A percentile compares a stretch with the other conserved stretches of the same genome.
phyloP scores from a whole-genome alignment of 2,888 invertebrate genomes.

The Pherbina coryleti region DNA sequence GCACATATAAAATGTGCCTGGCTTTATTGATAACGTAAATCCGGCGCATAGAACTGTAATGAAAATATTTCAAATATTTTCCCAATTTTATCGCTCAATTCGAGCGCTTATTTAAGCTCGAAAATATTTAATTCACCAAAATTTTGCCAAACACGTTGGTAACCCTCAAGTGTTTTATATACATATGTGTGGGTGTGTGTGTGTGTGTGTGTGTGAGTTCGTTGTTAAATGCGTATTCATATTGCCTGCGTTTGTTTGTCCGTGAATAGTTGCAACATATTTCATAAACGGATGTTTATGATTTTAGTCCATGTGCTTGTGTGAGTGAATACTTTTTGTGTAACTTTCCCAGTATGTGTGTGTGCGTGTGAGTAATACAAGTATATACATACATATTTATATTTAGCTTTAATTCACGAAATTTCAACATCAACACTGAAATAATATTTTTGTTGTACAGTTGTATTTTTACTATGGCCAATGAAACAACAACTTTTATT shows the following conservation, averaged over 20 bases:
- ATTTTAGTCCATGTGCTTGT: background rate
- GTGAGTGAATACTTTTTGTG: background rate
- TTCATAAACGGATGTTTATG: conserved; percentile 6
- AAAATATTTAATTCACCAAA: conserved; percentile 19
- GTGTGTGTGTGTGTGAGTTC: conserved; percentile 42
- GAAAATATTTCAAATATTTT: conserved; percentile 20
- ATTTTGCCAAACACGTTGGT: background rate
- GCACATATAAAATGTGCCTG: background rate
- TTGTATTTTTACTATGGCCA: too few relatives aligned
- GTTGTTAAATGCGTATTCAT: conserved; percentile 45
- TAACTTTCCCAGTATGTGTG: background rate
- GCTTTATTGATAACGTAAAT: conserved; percentile 3
- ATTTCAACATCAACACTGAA: conserved; percentile 21
- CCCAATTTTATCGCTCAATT: conserved; percentile 23
- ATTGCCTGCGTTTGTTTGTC: background rate
- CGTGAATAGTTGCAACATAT: background rate
- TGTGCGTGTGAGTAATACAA: background rate
- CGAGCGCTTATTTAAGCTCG: conserved; percentile 22
- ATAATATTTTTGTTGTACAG: background rate
- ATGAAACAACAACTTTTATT: too few relatives aligned
- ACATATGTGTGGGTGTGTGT: conserved; percentile 30
- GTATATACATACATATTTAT: conserved; percentile 16
- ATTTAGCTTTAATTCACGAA: conserved; percentile 13
- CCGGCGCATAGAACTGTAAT: background rate
- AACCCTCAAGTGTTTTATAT: background rate